These are phyloP conservation scores for Caenorhabditis sp. DNA, from an alignment of 2,888 invertebrate species.

Conservation along the genomic window DNA sequence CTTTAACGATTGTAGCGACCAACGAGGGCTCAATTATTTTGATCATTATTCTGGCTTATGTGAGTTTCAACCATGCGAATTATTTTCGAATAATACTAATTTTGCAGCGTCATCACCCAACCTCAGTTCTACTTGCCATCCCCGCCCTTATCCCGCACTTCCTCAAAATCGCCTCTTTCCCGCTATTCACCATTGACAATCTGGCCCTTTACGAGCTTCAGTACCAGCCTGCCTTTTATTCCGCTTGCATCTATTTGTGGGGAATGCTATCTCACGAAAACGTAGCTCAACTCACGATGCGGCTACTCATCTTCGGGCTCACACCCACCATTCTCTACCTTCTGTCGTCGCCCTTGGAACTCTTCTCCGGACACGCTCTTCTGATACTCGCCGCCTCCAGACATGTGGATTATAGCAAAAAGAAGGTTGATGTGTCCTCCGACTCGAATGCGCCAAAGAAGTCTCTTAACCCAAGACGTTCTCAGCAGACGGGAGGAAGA, in stretches of 20 bases:
- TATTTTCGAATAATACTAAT: too few relatives aligned
- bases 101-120: slow-evolving; percentile 45
- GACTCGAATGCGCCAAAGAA: neutral
- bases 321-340: slow-evolving; percentile 30
- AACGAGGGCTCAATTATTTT: slow-evolving; percentile 41
- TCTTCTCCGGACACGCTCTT: slow-evolving; percentile 28
- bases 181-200: slow-evolving; percentile 26
- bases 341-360: slow-evolving; percentile 21
- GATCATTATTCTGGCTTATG: slow-evolving; percentile 20
- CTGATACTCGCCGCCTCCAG: slow-evolving; percentile 32
- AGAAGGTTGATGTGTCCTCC: too few relatives aligned
- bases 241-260: slow-evolving; percentile 28
- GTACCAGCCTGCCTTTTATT: slow-evolving; percentile 44
- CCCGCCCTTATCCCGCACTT: slow-evolving; percentile 25
- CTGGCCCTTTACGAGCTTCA: slow-evolving; percentile 22
- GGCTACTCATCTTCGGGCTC: slow-evolving; percentile 40
- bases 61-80: slow-evolving; percentile 3
- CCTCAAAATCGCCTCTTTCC: slow-evolving; percentile 26
- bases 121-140: slow-evolving; percentile 18
- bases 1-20: slow-evolving; percentile 32
- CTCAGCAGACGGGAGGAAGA: neutral
- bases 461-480: neutral
- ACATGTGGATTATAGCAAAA: slow-evolving; percentile 3
- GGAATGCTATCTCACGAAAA: slow-evolving; percentile 7
- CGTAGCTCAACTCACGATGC: slow-evolving; percentile 19